Conservation (phyloP, 53 echinoderm and acorn worm species). For the Paracentrotus lividus region DNA sequence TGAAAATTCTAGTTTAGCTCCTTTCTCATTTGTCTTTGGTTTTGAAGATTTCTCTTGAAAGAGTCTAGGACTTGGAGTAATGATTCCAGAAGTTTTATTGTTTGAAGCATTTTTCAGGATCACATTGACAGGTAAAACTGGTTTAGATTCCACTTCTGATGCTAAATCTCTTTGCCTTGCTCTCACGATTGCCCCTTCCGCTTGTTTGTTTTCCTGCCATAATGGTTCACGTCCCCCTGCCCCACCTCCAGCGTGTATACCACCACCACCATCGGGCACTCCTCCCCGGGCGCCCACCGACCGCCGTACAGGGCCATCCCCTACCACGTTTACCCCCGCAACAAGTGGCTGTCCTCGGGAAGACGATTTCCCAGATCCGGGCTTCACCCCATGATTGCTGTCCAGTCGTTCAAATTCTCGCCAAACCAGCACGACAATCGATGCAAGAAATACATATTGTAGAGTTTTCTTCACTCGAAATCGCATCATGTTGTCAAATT, state of each 20-base stretch:
- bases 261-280: conserved; percentile 36
- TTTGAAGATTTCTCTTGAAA: background rate
- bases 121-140: conserved; percentile 17
- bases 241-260: conserved; percentile 17
- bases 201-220: conserved; percentile 54
- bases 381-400: background rate
- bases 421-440: conserved; percentile 44
- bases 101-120: conserved; percentile 1
- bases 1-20: conserved; percentile 18
- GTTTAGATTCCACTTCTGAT: conserved; percentile 19
- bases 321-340: conserved; percentile 14
- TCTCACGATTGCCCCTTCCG: background rate
- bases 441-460: conserved; percentile 52
- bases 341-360: conserved; percentile 48
- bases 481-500: conserved; percentile 48
- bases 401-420: conserved; percentile 45
- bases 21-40: conserved; percentile 29
- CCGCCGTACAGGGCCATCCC: conserved; percentile 22
- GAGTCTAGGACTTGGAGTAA: background rate
- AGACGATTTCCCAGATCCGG: background rate
- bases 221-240: conserved; percentile 40
- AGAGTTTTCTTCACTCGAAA: conserved; percentile 43
- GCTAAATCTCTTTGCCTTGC: background rate
- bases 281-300: conserved; percentile 36
- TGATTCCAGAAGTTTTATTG: background rate